Conservation (phyloP, 2,113 vertebrate species). For the Circaetus gallicus region DNA sequence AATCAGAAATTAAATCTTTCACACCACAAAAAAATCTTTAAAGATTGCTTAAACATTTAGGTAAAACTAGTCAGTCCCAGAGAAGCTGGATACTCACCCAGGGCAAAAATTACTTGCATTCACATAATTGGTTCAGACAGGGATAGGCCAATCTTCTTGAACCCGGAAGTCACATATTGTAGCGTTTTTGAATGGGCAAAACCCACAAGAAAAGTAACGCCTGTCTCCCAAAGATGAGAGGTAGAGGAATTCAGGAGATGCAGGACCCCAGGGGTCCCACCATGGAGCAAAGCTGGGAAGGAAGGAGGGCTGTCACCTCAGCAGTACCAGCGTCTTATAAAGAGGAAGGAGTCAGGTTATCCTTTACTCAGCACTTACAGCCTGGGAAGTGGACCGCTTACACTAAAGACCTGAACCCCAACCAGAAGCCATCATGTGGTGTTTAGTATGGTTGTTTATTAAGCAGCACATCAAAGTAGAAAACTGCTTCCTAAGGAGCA, state of each 20-base stretch:
- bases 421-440: not conserved
- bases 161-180: not conserved
- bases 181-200: not conserved
- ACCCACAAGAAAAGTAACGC: not conserved
- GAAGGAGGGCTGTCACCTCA: not conserved
- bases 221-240: not conserved
- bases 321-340: not conserved
- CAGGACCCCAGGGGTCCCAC: not conserved
- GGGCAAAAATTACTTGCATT: not conserved
- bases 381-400: not conserved
- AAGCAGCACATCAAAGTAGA: not conserved
- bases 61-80: not conserved
- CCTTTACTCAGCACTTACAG: not conserved
- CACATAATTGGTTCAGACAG: not conserved
- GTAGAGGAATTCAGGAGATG: not conserved
- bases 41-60: not conserved
- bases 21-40: not conserved
- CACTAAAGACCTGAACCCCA: not conserved
- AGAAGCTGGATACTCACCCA: not conserved
- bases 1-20: not conserved
- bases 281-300: not conserved
- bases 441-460: not conserved
- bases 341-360: not conserved
- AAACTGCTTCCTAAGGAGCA: not conserved
- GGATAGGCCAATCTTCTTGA: not conserved